Evolutionary conservation across 2,797 vertebrate species (phyloP), one percentile per base, ranked within the genome.

Genomic region (Taenioides sp.): DNA sequence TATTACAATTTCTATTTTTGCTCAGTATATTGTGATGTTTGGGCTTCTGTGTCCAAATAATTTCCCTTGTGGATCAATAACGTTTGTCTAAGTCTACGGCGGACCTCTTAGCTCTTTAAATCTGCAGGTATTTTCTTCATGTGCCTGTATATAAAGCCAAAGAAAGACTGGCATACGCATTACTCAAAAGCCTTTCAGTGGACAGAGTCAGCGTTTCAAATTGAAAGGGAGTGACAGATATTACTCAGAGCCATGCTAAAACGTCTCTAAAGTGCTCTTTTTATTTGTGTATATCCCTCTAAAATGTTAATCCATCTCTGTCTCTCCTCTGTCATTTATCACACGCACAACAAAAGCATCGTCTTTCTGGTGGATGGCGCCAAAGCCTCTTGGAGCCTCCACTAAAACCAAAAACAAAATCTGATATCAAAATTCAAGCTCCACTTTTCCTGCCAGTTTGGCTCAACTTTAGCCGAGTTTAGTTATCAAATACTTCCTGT

Each of bases 401-500:
- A 11, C 27, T 28, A 1, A 37, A 31, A 62, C 63, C 40, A 18
- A 67, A 73, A 58, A 5, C 59, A 73, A 66, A 10, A 11, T 67
- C 0, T 49, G 16, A 18, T 20, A 66, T 69, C 7, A 67, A 60
- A 74, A 61, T 25, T 59, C 20, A 54, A 27, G 63, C 55, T 69
- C 64, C 12, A 65, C 10, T 43, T 52, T 70, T 25, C n/a, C 70
- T 76, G 75, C 64, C 18, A 72, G 40, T 55, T 74, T 72, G 52
- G 17, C 67, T 49, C 27, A 28, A 50, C 69, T 72, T 59, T 47
- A 64, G 31, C 75, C 61, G 73, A 23, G 70, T 65, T 55, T 78
- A 43, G 75, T 72, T 70, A 76, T 65, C 81, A 78, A 80, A 75
- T 60, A 37, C 74, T 82, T 34, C 69, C 68, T 7, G 79, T 78